These are phyloP conservation scores for Drosophila suzukii DNA, from an alignment of 1,140 invertebrate species.

Conservation along the genomic window DNA sequence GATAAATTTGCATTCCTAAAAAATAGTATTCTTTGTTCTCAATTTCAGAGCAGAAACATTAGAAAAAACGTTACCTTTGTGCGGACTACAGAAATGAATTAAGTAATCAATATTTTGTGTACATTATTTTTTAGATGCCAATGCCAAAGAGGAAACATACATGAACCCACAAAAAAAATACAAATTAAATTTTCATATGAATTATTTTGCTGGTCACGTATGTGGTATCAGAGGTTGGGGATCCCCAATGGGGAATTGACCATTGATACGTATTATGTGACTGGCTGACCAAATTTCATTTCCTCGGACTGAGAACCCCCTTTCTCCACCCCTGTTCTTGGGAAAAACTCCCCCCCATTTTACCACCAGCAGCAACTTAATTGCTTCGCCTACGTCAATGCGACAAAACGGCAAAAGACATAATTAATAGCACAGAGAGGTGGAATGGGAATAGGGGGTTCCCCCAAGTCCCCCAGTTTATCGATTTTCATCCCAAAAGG, in stretches of 20 bases:
- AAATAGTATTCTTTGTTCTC: constrained; percentile 10
- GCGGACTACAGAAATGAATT: background rate
- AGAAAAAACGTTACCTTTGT: constrained; percentile 15
- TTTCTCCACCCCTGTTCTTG: constrained; percentile 2
- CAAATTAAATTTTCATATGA: constrained; percentile 83
- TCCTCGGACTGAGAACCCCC: constrained; percentile 2
- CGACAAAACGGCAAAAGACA: constrained; percentile 82
- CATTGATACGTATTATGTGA: constrained; percentile 82
- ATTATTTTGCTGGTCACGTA: constrained; percentile 81
- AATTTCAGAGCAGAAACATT: background rate
- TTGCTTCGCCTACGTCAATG: constrained; percentile 75
- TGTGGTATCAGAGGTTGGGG: constrained; percentile 34
- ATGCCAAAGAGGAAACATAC: constrained; percentile 16
- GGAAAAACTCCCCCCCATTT: background rate
- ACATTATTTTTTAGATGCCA: constrained; percentile 16
- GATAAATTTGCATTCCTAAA: constrained; percentile 1
- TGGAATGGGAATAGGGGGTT: background rate
- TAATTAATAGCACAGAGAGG: constrained; percentile 68
- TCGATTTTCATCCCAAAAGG: constrained; percentile 60
- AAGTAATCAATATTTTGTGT: constrained; percentile 22
- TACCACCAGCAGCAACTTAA: constrained; percentile 59
- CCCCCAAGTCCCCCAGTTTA: constrained; percentile 39
- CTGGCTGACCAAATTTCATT: constrained; percentile 53
- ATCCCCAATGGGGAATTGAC: constrained; percentile 45
- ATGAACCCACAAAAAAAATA: constrained; percentile 30